Conservation (phyloP, 64 coral and sea anemone species). For the Stichodactyla helianthus region DNA sequence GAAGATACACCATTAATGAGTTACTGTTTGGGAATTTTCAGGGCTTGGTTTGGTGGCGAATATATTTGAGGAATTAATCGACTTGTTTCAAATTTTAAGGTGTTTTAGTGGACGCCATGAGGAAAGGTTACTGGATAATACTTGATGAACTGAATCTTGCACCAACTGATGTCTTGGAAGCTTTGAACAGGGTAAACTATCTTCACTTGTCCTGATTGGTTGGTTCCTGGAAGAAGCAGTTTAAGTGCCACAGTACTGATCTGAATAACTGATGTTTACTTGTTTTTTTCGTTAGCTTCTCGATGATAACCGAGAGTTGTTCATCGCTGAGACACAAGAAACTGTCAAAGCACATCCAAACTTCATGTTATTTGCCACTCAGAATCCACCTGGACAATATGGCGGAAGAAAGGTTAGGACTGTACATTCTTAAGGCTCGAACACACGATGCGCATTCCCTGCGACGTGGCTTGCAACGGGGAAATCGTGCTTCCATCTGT, state of each 20-base stretch:
- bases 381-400: conserved; percentile 97
- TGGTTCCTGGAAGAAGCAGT: neutral
- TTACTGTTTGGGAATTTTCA: too few relatives aligned
- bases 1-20: too few relatives aligned
- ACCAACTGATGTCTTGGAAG: conserved; percentile 91
- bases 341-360: conserved; percentile 86
- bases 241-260: neutral
- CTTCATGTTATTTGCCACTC: conserved; percentile 98
- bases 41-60: too few relatives aligned
- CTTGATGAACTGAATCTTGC: conserved; percentile 95
- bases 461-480: too few relatives aligned
- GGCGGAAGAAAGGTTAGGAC: conserved; percentile 89
- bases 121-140: conserved; percentile 95
- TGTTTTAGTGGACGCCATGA: conserved; percentile 96
- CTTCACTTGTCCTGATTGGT: too few relatives aligned
- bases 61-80: neutral
- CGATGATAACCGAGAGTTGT: conserved; percentile 95
- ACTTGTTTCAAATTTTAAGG: conserved; percentile 25
- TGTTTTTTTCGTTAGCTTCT: conserved; percentile 55
- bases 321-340: conserved; percentile 96
- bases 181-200: conserved; percentile 79
- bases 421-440: too few relatives aligned
- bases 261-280: neutral
- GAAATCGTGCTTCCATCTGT: too few relatives aligned
- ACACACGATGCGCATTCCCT: too few relatives aligned